Evolutionary conservation across 2,797 vertebrate species (phyloP).

Genomic region (Hydrocynus forskahlii): DNA sequence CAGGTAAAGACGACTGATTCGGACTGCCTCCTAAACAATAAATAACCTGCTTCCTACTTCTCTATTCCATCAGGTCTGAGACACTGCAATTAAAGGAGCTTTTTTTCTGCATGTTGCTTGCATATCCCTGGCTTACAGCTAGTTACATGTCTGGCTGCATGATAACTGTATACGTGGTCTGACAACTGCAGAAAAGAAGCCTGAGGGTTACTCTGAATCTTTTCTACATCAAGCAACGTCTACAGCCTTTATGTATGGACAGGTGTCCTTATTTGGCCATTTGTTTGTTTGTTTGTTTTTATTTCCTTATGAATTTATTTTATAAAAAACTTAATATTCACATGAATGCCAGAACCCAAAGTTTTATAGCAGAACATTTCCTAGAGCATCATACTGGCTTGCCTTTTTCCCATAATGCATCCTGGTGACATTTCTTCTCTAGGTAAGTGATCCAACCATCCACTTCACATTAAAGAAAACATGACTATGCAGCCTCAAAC

Average conservation of each 20-base stretch:
- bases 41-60: slow-evolving; percentile 25
- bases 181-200: neutral
- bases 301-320: too few relatives aligned
- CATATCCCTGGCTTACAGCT: neutral
- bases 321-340: too few relatives aligned
- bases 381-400: too few relatives aligned
- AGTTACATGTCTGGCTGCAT: neutral
- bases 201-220: neutral
- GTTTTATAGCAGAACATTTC: too few relatives aligned
- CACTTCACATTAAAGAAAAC: too few relatives aligned
- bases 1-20: slow-evolving; percentile 43
- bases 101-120: neutral
- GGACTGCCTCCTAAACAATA: slow-evolving; percentile 15
- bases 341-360: too few relatives aligned
- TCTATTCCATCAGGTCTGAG: slow-evolving; percentile 12
- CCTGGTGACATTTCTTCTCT: too few relatives aligned
- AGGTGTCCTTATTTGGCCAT: too few relatives aligned
- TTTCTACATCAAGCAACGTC: neutral
- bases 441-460: too few relatives aligned
- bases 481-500: too few relatives aligned
- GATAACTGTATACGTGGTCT: neutral
- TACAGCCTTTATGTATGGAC: neutral
- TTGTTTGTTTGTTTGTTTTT: too few relatives aligned
- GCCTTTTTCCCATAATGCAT: too few relatives aligned
- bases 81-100: neutral